phyloP scores from a whole-genome alignment of 2,113 vertebrate genomes.

The Helogale parvula region DNA sequence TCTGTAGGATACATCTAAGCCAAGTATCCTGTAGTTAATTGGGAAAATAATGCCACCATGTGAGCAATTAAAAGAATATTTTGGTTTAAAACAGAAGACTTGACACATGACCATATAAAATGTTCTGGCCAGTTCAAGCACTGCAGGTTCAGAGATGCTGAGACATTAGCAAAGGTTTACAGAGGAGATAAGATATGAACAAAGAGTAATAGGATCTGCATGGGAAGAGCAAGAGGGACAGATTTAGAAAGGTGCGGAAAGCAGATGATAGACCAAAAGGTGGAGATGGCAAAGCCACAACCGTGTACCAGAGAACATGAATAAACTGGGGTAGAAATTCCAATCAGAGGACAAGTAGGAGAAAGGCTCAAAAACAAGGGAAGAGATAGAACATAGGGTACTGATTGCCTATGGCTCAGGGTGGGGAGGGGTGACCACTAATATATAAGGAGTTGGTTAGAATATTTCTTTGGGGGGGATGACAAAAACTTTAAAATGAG shows the following conservation, averaged over 20 bases:
- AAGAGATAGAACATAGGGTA: background rate
- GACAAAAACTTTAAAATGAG: background rate
- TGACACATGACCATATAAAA: background rate
- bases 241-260: background rate
- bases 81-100: background rate
- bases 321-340: background rate
- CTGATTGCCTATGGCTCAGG: background rate
- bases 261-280: background rate
- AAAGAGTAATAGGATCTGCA: background rate
- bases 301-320: background rate
- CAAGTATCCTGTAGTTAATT: slow-evolving; percentile 19
- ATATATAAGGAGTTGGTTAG: background rate
- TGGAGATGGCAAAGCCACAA: background rate
- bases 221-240: background rate
- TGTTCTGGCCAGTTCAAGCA: background rate
- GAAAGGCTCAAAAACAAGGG: background rate
- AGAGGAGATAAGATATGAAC: background rate
- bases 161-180: background rate
- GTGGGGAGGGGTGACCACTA: background rate
- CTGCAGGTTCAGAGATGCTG: background rate
- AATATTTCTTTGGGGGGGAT: background rate
- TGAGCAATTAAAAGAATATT: background rate
- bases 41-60: background rate
- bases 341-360: background rate
- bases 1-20: background rate